Evolutionary conservation across 2,797 vertebrate species (phyloP).

Genomic region (Melanogrammus aeglefinus): DNA sequence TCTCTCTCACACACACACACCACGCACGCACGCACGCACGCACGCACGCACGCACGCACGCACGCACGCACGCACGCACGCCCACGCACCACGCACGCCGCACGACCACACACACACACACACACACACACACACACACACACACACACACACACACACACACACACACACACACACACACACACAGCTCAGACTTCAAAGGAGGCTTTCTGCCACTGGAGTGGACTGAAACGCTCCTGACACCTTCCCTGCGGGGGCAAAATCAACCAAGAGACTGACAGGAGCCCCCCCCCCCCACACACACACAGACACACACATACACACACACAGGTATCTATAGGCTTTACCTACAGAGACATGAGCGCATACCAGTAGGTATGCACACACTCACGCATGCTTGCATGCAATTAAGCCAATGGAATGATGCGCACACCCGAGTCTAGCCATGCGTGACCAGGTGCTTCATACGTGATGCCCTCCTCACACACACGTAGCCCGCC

Average conservation of each 20-base stretch:
- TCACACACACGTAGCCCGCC: not conserved
- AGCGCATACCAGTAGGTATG: not conserved
- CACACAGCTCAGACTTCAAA: constrained; percentile 43
- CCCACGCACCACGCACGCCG: not conserved
- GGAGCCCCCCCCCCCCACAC: no score
- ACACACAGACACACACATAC: no score
- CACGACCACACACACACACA: not conserved
- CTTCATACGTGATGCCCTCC: not conserved
- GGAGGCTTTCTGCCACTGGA: constrained; percentile 32
- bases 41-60: not conserved
- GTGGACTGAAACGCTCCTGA: constrained; percentile 35
- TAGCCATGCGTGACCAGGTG: not conserved
- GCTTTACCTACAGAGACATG: not conserved
- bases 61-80: not conserved
- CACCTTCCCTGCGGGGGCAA: constrained; percentile 10
- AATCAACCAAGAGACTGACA: no score
- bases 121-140: not conserved
- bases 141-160: not conserved
- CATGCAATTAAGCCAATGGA: not conserved
- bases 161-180: constrained; percentile 2
- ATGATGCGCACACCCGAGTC: not conserved
- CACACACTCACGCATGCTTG: not conserved
- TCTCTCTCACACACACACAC: not conserved
- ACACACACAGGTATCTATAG: not conserved
- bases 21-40: constrained; percentile 1